Evolutionary conservation across 2,113 vertebrate species (phyloP).

Genomic region (Epinephelus lanceolatus): DNA sequence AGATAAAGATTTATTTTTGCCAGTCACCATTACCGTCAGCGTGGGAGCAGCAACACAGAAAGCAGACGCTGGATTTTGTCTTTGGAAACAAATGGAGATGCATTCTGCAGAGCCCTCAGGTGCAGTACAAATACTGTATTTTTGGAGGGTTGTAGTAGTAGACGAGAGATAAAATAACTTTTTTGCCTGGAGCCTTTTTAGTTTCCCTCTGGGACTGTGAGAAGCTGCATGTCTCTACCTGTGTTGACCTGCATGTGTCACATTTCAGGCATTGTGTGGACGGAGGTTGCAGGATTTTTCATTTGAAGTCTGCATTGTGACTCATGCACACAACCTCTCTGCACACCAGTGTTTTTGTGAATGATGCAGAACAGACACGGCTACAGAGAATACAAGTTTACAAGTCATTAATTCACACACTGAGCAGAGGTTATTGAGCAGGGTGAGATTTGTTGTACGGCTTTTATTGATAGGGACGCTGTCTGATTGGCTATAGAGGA

Average conservation of each 20-base stretch:
- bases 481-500: neutral
- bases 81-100: too few relatives aligned
- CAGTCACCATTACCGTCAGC: too few relatives aligned
- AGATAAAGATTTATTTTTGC: too few relatives aligned
- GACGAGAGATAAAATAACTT: neutral
- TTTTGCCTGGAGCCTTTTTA: neutral
- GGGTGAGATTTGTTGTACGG: neutral
- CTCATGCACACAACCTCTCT: neutral
- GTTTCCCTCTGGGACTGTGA: too few relatives aligned
- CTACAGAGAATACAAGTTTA: neutral
- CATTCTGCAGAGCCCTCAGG: neutral
- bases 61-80: too few relatives aligned
- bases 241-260: neutral
- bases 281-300: too few relatives aligned
- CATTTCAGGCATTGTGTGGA: too few relatives aligned
- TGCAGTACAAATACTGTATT: neutral
- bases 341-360: neutral
- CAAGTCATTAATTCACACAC: neutral
- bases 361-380: neutral
- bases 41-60: too few relatives aligned
- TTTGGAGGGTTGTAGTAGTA: neutral
- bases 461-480: too few relatives aligned
- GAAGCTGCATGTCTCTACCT: neutral
- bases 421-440: neutral
- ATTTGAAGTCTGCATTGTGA: neutral